phyloP scores from a whole-genome alignment of 2,113 vertebrate species.

The Cheirogaleus medius region DNA sequence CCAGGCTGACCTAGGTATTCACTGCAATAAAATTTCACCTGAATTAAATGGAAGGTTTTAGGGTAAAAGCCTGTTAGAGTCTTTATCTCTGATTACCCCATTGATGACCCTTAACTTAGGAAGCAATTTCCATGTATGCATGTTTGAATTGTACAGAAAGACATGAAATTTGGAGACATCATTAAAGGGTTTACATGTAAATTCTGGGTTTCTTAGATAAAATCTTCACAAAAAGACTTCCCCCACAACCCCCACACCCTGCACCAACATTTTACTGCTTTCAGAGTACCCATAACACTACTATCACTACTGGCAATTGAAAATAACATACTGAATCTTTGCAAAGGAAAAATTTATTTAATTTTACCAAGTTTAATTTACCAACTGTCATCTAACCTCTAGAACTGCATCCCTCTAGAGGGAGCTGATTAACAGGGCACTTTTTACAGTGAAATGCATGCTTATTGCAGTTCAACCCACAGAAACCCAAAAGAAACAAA shows the following conservation, averaged over 20 bases:
- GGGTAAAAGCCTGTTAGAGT: background rate
- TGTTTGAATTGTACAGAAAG: background rate
- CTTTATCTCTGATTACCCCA: background rate
- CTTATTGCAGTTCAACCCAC: background rate
- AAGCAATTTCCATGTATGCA: background rate
- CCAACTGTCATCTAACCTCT: background rate
- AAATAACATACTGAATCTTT: background rate
- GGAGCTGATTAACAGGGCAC: background rate
- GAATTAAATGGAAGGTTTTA: background rate
- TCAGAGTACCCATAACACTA: background rate
- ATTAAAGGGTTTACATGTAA: background rate
- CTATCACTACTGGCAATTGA: background rate
- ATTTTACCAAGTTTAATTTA: conserved; percentile 18
- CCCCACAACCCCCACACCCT: too few species aligned
- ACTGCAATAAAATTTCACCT: background rate
- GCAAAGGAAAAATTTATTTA: background rate
- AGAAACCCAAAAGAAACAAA: background rate
- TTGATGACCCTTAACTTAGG: background rate
- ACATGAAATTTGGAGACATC: background rate
- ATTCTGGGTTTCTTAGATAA: background rate
- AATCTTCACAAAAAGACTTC: background rate
- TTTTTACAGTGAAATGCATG: background rate
- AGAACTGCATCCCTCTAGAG: background rate
- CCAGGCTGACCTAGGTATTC: background rate
- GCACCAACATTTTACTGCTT: background rate